Evolutionary conservation across 2,113 vertebrate species (phyloP), one percentile per base, ranked within the genome.

Genomic region (Stigmatopora argus): DNA sequence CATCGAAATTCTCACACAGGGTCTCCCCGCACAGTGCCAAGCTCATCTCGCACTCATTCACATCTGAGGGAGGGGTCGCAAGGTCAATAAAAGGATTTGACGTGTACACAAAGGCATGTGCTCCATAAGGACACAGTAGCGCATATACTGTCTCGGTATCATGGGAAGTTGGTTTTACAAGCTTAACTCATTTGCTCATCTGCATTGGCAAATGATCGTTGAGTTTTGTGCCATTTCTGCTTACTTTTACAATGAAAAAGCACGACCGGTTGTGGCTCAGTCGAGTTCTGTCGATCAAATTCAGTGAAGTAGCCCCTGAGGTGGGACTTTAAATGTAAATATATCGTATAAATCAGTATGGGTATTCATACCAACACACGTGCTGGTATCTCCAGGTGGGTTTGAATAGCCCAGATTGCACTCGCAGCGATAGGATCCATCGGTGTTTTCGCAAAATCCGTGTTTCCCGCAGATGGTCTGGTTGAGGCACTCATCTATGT

Each of bases 1-100:
- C 91, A 35, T 92, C 91, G 35, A 82, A 68, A 67, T 92, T 92
- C 89, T 92, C 91, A 88, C 91, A 92, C 76, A 87, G 85, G 75
- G 86, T 88, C 78, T 88, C 83, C 49, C 90, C 88, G 61, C 91
- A 92, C 75, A 87, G 78, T 67, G 88, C 87, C 65, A 78, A 11
- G 80, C 87, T 89, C 83, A 87, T 87, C 86, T 91, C 88, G 53
- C 91, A 92, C 83, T 92, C 91, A 65, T 92, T 88, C 67, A 89
- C 58, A 49, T 92, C 91, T 92, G 84, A 72, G 72, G 63, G 66
- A 74, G 66, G 65, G 62, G 21, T 64, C 58, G 53, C 21, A 52
- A 65, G 78, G 72, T 81, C 78, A 79, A 66, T 7, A 56, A 57
- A 56, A 70, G 68, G 66, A 65, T 63, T 60, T 31, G 62, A 52